Percentiles rank a stretch among this genome's conserved stretches.
Evolutionary conservation across 2,888 invertebrate species (phyloP).

Genomic region (Lochmaea crataegi): DNA sequence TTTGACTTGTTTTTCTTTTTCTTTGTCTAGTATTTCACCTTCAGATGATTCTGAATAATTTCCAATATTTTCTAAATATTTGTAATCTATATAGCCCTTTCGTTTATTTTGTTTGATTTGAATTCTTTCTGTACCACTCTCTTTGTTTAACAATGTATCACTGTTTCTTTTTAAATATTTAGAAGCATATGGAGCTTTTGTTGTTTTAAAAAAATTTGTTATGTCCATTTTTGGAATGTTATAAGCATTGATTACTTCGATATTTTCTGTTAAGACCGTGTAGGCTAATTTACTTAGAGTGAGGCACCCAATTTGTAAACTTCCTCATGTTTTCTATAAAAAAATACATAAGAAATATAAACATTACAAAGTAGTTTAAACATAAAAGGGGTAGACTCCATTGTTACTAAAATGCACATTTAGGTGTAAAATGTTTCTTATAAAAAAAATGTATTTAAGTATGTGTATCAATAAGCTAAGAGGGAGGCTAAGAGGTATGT

Average conservation of each 20-base stretch:
- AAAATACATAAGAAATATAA: no score
- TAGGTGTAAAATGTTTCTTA: no score
- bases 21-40: neutral
- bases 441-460: no score
- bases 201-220: neutral
- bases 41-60: neutral
- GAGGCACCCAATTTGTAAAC: no score
- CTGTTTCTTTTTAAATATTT: neutral
- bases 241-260: neutral
- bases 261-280: neutral
- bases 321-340: no score
- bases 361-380: no score
- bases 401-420: no score
- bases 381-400: no score
- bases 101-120: neutral
- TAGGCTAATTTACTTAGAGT: no score
- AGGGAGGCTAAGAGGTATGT: no score
- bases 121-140: neutral
- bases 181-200: neutral
- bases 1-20: neutral
- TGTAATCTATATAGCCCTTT: neutral
- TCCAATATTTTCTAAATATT: neutral
- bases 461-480: no score
- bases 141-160: neutral
- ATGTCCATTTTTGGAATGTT: neutral